Evolutionary conservation across 2,113 vertebrate species (phyloP).

Genomic region (Peromyscus maniculatus): DNA sequence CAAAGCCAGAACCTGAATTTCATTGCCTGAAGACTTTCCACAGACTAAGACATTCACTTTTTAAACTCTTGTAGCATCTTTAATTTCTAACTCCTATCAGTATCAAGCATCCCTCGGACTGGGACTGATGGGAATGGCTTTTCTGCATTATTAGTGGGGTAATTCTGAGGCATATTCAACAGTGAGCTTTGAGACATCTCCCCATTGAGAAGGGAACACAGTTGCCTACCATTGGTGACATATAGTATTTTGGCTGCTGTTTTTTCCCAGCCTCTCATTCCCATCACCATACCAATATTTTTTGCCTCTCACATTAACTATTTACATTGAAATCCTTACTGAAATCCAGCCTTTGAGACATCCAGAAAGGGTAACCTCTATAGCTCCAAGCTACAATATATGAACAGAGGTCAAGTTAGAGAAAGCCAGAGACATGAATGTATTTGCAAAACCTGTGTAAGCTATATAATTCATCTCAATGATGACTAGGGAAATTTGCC

Average conservation of each 20-base stretch:
- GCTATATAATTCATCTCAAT: constrained; percentile 33
- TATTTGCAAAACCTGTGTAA: constrained; percentile 69
- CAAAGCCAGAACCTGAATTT: neutral
- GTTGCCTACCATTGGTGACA: neutral
- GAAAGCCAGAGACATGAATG: neutral
- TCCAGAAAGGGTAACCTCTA: neutral
- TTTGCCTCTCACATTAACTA: neutral
- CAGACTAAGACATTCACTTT: neutral
- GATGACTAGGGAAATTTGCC: constrained; percentile 76
- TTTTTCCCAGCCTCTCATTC: neutral
- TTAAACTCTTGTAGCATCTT: neutral
- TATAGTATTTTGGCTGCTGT: neutral
- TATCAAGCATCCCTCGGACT: neutral
- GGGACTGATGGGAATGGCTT: neutral
- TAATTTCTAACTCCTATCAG: neutral
- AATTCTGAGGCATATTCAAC: neutral
- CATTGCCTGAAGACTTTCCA: neutral
- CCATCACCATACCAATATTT: neutral
- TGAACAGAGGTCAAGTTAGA: constrained; percentile 49
- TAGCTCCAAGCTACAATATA: neutral
- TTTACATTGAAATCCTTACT: constrained; percentile 27
- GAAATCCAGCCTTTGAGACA: neutral
- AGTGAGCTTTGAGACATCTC: neutral
- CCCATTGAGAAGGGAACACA: neutral
- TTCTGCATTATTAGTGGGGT: neutral